Base-by-base conservation (phyloP, 2,888 invertebrate genomes). In the Protodeltote pygarga region DNA sequence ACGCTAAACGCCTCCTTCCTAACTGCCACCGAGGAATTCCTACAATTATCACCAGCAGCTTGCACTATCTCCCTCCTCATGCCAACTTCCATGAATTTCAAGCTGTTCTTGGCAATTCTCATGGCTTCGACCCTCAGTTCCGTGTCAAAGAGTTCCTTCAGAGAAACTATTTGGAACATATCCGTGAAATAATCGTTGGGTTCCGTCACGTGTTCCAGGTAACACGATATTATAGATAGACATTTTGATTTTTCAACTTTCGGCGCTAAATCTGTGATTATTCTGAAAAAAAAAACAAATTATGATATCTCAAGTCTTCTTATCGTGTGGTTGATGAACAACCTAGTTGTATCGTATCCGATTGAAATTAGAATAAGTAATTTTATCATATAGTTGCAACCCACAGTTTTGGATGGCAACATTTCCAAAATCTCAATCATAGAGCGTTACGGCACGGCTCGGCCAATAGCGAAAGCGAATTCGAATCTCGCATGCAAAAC, bases 241-340 rank as follows among this genome's bases (percentile, higher is more conserved):
- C 87, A 87, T 55, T 77, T 79, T 0, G 64, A 39, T 29, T 75
- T 77, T 3, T 79, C 77, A 0, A 65, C 37, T 59, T 71, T 66
- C 64, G 85, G 73, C 0, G 67, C 51, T 4, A 66, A 9, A 10
- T 61, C 51, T 11, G 53, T 52, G n/a, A 66, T 65, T 0, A 34
- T 51, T 20, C 66, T 66, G 53, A n/a, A 66, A 62, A 2, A 32
- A 4, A 17, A 24, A 6, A 13, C 3, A 27, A 10, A 27, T 3
- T 61, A 73, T n/a, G n/a, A n/a, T n/a, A n/a, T n/a, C n/a, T n/a
- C n/a, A n/a, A n/a, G n/a, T n/a, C n/a, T n/a, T n/a, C n/a, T n/a
- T n/a, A n/a, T n/a, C n/a, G n/a, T n/a, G n/a, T n/a, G n/a, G n/a
- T n/a, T n/a, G n/a, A n/a, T n/a, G n/a, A n/a, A n/a, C n/a, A n/a